Evolutionary conservation across 2,797 vertebrate genomes (phyloP).

Genomic region (Phaenicophaeus curvirostris): DNA sequence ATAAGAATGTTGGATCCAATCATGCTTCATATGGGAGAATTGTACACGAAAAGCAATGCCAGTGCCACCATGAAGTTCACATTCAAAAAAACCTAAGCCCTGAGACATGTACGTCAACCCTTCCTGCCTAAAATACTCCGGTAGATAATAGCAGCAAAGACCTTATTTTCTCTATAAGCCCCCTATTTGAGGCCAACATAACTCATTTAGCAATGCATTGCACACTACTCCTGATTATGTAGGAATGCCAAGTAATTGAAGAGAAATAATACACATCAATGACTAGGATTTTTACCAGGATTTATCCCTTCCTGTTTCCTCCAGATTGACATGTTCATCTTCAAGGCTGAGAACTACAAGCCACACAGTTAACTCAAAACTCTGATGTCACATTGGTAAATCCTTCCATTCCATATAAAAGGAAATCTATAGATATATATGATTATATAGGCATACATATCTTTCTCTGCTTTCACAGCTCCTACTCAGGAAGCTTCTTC

Average conservation of each 20-base stretch:
- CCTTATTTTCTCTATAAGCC: constrained; percentile 7
- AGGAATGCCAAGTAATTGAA: constrained; percentile 27
- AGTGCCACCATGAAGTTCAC: neutral
- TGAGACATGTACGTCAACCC: neutral
- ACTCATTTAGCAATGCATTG: constrained; percentile 18
- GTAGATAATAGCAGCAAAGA: neutral
- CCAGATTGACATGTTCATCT: neutral
- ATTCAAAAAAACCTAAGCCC: neutral
- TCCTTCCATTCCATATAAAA: neutral
- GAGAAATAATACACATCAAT: constrained; percentile 16
- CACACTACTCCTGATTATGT: neutral
- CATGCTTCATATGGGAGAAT: neutral
- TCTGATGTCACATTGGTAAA: neutral
- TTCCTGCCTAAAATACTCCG: neutral
- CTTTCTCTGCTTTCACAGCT: neutral
- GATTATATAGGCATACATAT: too few species aligned
- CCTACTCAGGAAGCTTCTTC: neutral
- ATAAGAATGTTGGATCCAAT: neutral
- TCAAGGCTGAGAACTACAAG: neutral
- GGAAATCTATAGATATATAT: neutral
- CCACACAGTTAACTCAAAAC: neutral
- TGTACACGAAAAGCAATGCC: neutral
- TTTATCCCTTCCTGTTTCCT: constrained; percentile 26
- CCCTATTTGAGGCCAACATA: neutral
- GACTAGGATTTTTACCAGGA: constrained; percentile 23